Base-by-base conservation (phyloP, 1,140 invertebrate genomes). In the Bombus consobrinus region DNA sequence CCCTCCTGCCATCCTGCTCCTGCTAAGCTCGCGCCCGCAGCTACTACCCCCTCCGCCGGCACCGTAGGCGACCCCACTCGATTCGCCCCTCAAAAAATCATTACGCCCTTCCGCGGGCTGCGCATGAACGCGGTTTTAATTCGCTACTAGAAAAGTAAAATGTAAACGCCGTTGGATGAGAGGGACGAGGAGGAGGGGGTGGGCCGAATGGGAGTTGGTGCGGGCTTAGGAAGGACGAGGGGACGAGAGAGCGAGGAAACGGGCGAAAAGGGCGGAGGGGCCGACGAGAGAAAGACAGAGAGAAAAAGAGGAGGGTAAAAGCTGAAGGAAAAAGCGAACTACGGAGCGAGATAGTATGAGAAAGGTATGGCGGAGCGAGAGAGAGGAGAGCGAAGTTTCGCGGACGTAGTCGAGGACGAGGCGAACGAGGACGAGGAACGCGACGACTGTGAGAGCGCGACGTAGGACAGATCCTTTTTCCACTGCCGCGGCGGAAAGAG, bases 71-170 rank as follows among this genome's bases (percentile, higher is more conserved):
- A 95, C 94, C 94, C 95, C 94, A 95, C 95, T 95, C 94, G 93
- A 95, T 94, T 94, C 94, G 93, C 94, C 94, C 93, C 94, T 95
- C 95, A 95, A 95, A 95, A 95, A 95, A 95, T 95, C 95, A 95
- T 95, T 95, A 95, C 95, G 94, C 94, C 94, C 94, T 95, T 95
- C 94, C 94, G 93, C 94, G 94, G 95, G 94, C 95, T 95, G 95
- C 95, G 95, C 95, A 95, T 95, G 95, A 95, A 95, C 95, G 94
- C 93, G 94, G 94, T 95, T 95, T 95, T 95, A 95, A 95, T 95
- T 95, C 95, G 95, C 94, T 95, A 95, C 94, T 94, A 94, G 94
- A 95, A 95, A 95, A 95, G 94, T 95, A 95, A 95, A 95, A 95
- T 95, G 95, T 95, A 95, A 94, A 93, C 93, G 93, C 69, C 78